Evolutionary conservation across 1,140 invertebrate species (phyloP), one percentile per base, ranked within the genome.

Genomic region (Eciton burchellii): DNA sequence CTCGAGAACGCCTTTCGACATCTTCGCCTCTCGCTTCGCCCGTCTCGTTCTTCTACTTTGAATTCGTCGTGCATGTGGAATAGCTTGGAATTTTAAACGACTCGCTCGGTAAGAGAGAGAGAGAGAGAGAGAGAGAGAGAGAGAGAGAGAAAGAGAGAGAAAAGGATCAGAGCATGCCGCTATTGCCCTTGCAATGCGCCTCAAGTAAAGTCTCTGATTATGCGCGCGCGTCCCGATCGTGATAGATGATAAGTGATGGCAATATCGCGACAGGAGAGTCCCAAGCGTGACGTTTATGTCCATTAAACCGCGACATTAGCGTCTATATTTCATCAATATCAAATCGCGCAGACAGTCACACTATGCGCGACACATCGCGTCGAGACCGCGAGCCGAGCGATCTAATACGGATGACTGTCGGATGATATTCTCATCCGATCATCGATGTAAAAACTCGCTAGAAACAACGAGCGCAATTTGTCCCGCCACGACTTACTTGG

Each of bases 11-110:
- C 73, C n/a, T 63, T 21, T 24, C 41, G 52, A 19, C 59, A 49
- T 70, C 82, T 66, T 71, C 57, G n/a, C 72, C 14, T 41, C 41
- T 12, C 35, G 56, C 57, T n/a, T n/a, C n/a, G n/a, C n/a, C n/a
- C 57, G 16, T 59, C 73, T 65, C 70, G 59, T 60, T 60, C 71
- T 81, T 72, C 26, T 21, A 84, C 35, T 57, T 21, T 21, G 66
- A 83, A 1, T 77, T 82, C 62, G 29, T 43, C 29, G 11, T 19
- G n/a, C 43, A 62, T 0, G 11, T 54, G 14, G 11, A 57, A 14
- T 14, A 45, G 35, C 43, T 26, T 59, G 4, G 3, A 54, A 16
- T 60, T 16, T 35, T 3, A 29, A 54, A 9, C 19, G 19, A 9
- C 52, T 21, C n/a, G n/a, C 5, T 19, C 52, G n/a, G 4, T 6